A percentile compares a stretch with the other conserved stretches of the same genome.
Evolutionary conservation across 2,113 vertebrate genomes (phyloP).

Genomic region (Kryptolebias marmoratus): DNA sequence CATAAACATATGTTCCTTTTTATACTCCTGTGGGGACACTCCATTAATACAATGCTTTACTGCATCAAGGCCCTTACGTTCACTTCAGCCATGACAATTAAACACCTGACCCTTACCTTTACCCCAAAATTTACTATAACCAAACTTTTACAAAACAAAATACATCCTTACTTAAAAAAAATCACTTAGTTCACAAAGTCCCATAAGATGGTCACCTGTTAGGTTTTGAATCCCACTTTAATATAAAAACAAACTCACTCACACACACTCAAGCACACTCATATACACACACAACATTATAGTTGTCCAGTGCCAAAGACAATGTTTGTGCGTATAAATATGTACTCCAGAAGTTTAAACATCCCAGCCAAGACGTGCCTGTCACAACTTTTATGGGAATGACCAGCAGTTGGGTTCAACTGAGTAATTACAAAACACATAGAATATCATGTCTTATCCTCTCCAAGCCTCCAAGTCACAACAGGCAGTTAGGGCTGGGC

Average conservation of each 20-base stretch:
- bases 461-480: constrained; percentile 60
- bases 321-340: constrained; percentile 64
- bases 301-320: constrained; percentile 59
- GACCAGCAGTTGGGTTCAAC: constrained; percentile 49
- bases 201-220: not conserved
- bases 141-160: not conserved
- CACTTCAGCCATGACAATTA: not conserved
- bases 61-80: no score
- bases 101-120: not conserved
- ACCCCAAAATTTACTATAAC: no score
- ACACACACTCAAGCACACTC: constrained; percentile 2
- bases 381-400: constrained; percentile 65
- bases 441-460: constrained; percentile 39
- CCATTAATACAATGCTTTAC: not conserved
- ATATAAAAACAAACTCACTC: not conserved
- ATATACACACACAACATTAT: constrained; percentile 48
- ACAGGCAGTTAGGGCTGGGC: constrained; percentile 20
- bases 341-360: constrained; percentile 49
- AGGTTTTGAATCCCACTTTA: not conserved
- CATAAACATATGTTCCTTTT: not conserved
- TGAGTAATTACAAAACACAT: constrained; percentile 48
- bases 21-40: not conserved
- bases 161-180: not conserved
- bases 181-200: not conserved
- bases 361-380: constrained; percentile 46